Evolutionary conservation across 2,888 invertebrate species (phyloP).

Genomic region (Apamea anceps): DNA sequence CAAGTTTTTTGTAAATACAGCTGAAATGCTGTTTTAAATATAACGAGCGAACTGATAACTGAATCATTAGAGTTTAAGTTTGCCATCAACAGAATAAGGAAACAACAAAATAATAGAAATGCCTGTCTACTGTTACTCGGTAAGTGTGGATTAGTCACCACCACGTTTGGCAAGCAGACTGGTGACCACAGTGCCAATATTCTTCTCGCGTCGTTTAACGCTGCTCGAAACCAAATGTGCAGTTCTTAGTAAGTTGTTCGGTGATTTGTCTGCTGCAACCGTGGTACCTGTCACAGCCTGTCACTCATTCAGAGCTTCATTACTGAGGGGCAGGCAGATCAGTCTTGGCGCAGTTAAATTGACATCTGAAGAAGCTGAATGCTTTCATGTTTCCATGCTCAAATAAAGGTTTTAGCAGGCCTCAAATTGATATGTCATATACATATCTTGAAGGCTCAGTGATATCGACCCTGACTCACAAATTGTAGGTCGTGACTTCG

Average conservation of each 20-base stretch:
- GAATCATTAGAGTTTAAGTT: conserved; percentile 21
- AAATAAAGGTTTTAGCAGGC: not conserved
- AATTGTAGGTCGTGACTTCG: not conserved
- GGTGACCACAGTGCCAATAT: conserved; percentile 40
- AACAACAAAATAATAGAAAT: conserved; percentile 34
- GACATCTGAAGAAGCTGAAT: not conserved
- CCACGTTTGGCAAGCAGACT: conserved; percentile 37
- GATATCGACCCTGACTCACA: not conserved
- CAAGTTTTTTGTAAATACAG: conserved; percentile 23
- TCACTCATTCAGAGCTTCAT: not conserved
- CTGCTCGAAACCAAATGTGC: conserved; percentile 6
- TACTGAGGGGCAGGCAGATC: conserved; percentile 7
- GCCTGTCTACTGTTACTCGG: conserved; percentile 26
- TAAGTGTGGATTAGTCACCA: conserved; percentile 42
- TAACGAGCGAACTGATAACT: conserved; percentile 26
- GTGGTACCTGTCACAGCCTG: not conserved
- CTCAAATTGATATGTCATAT: not conserved
- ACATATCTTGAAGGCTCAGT: not conserved
- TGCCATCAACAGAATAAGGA: conserved; percentile 25
- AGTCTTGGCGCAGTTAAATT: conserved; percentile 2
- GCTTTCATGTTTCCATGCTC: not conserved
- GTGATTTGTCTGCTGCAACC: conserved; percentile 18
- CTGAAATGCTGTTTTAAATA: conserved; percentile 7
- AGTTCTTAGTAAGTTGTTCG: conserved; percentile 15
- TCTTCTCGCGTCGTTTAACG: conserved; percentile 40